phyloP scores from a whole-genome alignment of 2,888 invertebrate genomes.

The Drosophila koepferae region DNA sequence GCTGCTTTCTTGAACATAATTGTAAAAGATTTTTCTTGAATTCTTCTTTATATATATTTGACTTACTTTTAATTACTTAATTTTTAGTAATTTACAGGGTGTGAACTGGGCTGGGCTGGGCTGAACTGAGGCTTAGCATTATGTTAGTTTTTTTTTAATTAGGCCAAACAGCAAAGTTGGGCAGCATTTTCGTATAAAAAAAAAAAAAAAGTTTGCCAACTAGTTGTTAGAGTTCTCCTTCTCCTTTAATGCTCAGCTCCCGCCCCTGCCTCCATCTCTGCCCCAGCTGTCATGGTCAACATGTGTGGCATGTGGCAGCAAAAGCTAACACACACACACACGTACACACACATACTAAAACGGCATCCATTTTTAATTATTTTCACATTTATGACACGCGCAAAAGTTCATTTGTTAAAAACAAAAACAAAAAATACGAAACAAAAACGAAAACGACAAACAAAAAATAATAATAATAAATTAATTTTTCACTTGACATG shows the following conservation, averaged over 20 bases:
- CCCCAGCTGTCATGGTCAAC: slow-evolving; percentile 23
- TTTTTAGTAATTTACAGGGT: neutral
- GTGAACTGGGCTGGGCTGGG: neutral
- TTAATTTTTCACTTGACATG: slow-evolving; percentile 44
- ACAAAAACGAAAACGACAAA: slow-evolving; percentile 18
- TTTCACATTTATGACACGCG: slow-evolving; percentile 53
- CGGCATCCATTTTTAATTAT: slow-evolving; percentile 66
- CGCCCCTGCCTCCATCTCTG: neutral
- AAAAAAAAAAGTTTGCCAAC: slow-evolving; percentile 36
- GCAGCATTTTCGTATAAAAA: slow-evolving; percentile 60
- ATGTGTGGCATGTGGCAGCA: slow-evolving; percentile 54
- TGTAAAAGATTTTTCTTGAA: neutral
- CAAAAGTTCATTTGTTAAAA: slow-evolving; percentile 24
- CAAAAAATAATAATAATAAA: slow-evolving; percentile 31
- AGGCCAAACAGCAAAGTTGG: slow-evolving; percentile 70
- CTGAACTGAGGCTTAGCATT: slow-evolving; percentile 56
- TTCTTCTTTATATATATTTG: neutral
- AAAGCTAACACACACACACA: slow-evolving; percentile 20
- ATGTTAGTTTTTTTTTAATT: slow-evolving; percentile 69
- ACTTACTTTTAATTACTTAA: too few species aligned
- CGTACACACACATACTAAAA: neutral
- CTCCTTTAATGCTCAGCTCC: neutral
- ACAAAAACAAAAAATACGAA: slow-evolving; percentile 2
- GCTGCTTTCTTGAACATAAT: neutral
- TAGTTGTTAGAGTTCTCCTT: slow-evolving; percentile 31